Conservation (phyloP, 2,888 invertebrate species). For the Caenorhabditis wallacei region DNA sequence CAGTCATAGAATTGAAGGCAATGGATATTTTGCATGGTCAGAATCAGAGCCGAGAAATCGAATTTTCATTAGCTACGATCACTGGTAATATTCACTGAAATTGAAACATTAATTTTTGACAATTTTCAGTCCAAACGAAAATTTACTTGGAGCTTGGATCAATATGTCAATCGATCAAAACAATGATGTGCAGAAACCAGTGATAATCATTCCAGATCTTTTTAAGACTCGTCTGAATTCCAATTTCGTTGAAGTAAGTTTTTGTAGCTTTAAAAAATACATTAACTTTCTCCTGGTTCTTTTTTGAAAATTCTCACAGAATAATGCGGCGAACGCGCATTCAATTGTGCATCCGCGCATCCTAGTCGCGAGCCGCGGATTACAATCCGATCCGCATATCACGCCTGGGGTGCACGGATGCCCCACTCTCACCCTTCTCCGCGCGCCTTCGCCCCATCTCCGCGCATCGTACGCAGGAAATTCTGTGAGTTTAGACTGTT, state of each 20-base stretch:
- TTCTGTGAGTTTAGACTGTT: too few relatives aligned
- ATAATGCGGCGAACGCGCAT: too few relatives aligned
- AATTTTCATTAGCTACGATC: background rate
- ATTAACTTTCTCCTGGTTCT: too few relatives aligned
- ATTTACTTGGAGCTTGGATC: background rate
- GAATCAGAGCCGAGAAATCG: background rate
- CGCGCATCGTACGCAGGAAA: too few relatives aligned
- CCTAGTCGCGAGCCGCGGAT: too few relatives aligned
- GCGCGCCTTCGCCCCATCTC: too few relatives aligned
- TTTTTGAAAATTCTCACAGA: too few relatives aligned
- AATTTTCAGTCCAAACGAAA: background rate
- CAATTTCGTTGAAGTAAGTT: background rate
- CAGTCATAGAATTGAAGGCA: background rate
- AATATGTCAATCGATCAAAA: background rate
- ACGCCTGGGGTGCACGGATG: too few relatives aligned
- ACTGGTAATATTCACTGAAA: background rate
- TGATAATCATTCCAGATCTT: background rate
- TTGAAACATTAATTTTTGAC: background rate
- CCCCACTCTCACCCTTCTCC: too few relatives aligned
- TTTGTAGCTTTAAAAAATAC: background rate
- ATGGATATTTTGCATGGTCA: constrained; percentile 12
- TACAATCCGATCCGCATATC: too few relatives aligned
- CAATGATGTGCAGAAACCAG: background rate
- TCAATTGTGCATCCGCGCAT: too few relatives aligned
- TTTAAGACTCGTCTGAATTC: background rate